phyloP scores from a whole-genome alignment of 1,140 invertebrate species.

The Eufriesea mexicana region DNA sequence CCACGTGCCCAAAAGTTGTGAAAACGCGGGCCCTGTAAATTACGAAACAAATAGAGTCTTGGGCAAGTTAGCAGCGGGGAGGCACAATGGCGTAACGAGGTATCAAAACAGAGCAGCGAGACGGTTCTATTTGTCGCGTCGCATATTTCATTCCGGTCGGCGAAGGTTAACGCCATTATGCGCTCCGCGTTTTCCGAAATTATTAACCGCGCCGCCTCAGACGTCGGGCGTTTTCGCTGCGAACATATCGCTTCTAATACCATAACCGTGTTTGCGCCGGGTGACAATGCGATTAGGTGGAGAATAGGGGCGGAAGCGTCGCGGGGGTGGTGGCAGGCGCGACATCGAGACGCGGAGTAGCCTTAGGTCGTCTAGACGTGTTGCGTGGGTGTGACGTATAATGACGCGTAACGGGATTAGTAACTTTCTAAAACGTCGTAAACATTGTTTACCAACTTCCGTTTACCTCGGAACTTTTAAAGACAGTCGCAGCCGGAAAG shows the following conservation, averaged over 20 bases:
- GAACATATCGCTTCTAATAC: slow-evolving; percentile 60
- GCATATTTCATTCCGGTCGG: neutral
- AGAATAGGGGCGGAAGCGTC: neutral
- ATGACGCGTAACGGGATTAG: slow-evolving; percentile 42
- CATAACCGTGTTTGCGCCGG: slow-evolving; percentile 61
- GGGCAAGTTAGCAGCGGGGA: neutral
- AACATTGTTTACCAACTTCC: slow-evolving; percentile 38
- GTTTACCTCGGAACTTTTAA: slow-evolving; percentile 33
- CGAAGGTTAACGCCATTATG: slow-evolving; percentile 4
- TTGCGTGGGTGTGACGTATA: slow-evolving; percentile 31
- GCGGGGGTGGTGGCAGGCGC: slow-evolving; percentile 8
- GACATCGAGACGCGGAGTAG: slow-evolving; percentile 33
- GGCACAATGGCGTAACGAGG: neutral
- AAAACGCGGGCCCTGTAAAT: neutral
- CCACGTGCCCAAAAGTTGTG: neutral
- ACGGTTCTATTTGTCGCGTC: slow-evolving; percentile 1
- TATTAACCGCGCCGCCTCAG: slow-evolving; percentile 38
- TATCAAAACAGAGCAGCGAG: neutral
- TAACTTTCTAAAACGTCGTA: slow-evolving; percentile 36
- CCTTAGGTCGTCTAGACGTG: slow-evolving; percentile 46
- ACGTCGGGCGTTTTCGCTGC: slow-evolving; percentile 27
- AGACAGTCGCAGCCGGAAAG: neutral
- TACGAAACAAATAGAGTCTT: neutral
- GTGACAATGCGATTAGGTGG: slow-evolving; percentile 62
- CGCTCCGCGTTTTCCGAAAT: slow-evolving; percentile 33